Evolutionary conservation across 2,113 vertebrate species (phyloP).

Genomic region (human (Homo sapiens)): DNA sequence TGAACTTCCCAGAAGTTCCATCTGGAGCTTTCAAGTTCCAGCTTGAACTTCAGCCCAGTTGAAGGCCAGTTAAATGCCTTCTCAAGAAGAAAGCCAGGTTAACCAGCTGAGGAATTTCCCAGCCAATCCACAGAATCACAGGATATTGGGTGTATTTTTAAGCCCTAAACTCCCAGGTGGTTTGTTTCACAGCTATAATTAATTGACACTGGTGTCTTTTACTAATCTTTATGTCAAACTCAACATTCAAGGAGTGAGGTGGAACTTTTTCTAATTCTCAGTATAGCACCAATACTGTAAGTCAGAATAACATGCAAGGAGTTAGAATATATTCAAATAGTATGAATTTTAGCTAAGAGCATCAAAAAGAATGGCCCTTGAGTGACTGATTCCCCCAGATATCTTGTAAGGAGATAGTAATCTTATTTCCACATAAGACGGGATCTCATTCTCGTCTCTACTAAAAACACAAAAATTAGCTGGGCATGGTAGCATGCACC

Average conservation of each 20-base stretch:
- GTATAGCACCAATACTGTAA: not conserved
- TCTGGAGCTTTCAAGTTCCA: not conserved
- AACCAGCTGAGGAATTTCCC: not conserved
- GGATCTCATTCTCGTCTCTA: too few relatives aligned
- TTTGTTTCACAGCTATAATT: not conserved
- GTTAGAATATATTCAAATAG: not conserved
- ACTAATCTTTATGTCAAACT: not conserved
- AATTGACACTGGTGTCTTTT: not conserved
- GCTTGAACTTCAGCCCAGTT: not conserved
- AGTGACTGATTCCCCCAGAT: not conserved
- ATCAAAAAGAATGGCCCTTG: not conserved
- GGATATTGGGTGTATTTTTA: not conserved
- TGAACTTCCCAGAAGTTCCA: not conserved
- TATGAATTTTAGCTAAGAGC: not conserved
- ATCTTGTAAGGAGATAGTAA: not conserved
- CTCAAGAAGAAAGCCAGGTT: not conserved
- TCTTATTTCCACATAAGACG: not conserved
- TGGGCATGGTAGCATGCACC: too few relatives aligned
- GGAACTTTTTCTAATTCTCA: not conserved
- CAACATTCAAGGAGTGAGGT: not conserved
- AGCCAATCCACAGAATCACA: not conserved
- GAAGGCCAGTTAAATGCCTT: not conserved
- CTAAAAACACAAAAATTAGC: too few relatives aligned
- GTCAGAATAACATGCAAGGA: not conserved
- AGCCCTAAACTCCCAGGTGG: not conserved